Conservation (phyloP, 2,797 vertebrate genomes). For the Rhinatrema bivittatum region DNA sequence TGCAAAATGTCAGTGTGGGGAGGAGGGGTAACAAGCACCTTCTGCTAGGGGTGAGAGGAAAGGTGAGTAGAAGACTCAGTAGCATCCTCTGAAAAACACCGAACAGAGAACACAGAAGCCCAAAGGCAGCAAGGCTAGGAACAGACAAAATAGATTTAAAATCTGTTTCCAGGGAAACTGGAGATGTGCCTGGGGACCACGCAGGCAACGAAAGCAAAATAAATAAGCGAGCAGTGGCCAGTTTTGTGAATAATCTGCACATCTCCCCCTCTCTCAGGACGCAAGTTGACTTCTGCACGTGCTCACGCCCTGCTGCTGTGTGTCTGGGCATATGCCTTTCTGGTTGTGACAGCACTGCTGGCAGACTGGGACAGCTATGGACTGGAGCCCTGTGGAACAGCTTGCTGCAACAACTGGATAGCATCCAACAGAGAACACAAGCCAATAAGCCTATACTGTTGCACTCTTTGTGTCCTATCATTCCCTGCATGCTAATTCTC, state of each 20-base stretch:
- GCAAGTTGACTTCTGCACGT: constrained; percentile 62
- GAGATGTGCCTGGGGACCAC: no score
- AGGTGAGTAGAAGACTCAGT: no score
- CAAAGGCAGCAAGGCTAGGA: no score
- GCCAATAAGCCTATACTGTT: constrained; percentile 70
- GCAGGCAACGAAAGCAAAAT: no score
- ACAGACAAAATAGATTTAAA: no score
- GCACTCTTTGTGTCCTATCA: constrained; percentile 73
- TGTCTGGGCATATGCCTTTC: constrained; percentile 65
- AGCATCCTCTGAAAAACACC: no score
- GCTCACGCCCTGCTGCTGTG: constrained; percentile 57
- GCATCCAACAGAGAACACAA: constrained; percentile 40
- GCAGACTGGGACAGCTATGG: constrained; percentile 71
- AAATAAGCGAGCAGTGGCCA: no score
- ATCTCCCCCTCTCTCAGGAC: constrained; percentile 40
- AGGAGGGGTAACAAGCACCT: no score
- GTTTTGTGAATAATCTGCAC: not conserved
- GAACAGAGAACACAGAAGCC: no score
- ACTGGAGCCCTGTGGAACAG: constrained; percentile 75
- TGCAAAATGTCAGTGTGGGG: no score
- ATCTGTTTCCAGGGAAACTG: no score
- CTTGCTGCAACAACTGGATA: constrained; percentile 77
- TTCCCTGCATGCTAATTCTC: constrained; percentile 72
- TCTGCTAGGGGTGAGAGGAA: no score
- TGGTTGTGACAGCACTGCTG: constrained; percentile 69